Evolutionary conservation across 2,797 vertebrate genomes (phyloP).

Genomic region (Syndactyla subalaris): DNA sequence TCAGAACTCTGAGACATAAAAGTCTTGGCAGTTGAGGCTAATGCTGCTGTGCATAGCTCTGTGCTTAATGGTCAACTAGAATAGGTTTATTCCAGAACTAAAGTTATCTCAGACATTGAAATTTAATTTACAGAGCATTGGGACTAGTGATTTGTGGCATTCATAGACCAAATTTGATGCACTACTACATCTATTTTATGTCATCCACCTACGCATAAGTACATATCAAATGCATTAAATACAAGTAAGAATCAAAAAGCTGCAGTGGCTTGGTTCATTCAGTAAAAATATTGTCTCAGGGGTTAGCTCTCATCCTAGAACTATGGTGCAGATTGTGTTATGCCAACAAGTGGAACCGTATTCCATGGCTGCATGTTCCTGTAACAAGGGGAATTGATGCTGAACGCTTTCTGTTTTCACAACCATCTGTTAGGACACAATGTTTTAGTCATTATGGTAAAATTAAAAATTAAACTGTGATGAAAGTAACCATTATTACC

Average conservation of each 20-base stretch:
- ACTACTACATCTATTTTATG: background rate
- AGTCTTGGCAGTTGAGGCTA: background rate
- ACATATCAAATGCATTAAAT: background rate
- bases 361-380: background rate
- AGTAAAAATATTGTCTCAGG: background rate
- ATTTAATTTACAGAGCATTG: constrained; percentile 5
- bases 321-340: background rate
- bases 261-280: background rate
- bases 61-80: constrained; percentile 23
- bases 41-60: constrained; percentile 16
- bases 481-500: background rate
- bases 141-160: background rate
- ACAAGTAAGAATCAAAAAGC: background rate
- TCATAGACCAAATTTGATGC: background rate
- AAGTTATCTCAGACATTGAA: background rate
- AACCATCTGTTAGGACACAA: constrained; percentile 16
- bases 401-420: constrained; percentile 1
- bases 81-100: background rate
- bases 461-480: background rate
- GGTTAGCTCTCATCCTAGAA: background rate
- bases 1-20: constrained; percentile 12
- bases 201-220: background rate
- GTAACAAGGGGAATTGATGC: background rate
- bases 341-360: background rate
- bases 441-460: background rate